phyloP scores from a whole-genome alignment of 1,140 invertebrate genomes.

The Charaxes varanes region DNA sequence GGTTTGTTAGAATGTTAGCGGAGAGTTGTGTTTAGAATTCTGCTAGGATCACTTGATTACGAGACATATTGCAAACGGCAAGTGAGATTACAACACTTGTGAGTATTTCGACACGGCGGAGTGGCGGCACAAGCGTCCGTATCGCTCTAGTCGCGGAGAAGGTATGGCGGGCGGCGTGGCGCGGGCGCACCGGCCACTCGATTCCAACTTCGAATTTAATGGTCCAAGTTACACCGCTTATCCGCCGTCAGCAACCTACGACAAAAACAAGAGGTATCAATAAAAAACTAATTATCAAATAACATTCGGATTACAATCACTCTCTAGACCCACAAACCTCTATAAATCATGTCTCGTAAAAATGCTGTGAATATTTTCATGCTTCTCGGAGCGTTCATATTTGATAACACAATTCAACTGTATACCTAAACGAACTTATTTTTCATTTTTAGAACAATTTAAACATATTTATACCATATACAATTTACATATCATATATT shows the following conservation, averaged over 20 bases:
- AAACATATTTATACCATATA: no score
- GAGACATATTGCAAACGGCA: conserved; percentile 19
- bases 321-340: no score
- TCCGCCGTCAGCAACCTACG: conserved; percentile 32
- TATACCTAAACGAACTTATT: no score
- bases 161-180: conserved; percentile 31
- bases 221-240: conserved; percentile 29
- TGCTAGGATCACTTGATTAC: conserved; percentile 26
- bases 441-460: no score
- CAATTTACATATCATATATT: no score
- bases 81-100: conserved; percentile 33
- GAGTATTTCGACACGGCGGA: conserved; percentile 24
- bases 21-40: conserved; percentile 28
- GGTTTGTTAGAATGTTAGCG: conserved; percentile 32
- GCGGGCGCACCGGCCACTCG: conserved; percentile 35
- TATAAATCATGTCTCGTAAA: no score
- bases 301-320: no score
- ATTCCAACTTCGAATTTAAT: conserved; percentile 44
- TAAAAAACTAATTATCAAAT: conserved; percentile 12
- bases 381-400: no score
- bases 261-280: conserved; percentile 17
- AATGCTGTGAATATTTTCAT: no score
- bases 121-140: conserved; percentile 26
- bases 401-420: no score
- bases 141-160: conserved; percentile 24